phyloP scores from a whole-genome alignment of 2,888 invertebrate genomes.

The Phengaris arion region DNA sequence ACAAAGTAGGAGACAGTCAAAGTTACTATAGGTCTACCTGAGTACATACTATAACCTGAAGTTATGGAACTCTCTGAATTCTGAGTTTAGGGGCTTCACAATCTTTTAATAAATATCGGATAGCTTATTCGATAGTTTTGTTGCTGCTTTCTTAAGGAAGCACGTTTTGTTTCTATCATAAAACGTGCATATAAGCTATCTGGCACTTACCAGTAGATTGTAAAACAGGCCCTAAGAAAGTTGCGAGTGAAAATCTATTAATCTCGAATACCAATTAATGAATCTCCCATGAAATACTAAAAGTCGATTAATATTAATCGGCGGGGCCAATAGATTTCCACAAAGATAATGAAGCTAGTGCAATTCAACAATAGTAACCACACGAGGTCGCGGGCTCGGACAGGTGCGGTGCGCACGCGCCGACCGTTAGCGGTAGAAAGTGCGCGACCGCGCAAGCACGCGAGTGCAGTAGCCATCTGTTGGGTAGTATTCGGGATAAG shows the following conservation, averaged over 20 bases:
- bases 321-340: slow-evolving; percentile 39
- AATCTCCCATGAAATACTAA: slow-evolving; percentile 26
- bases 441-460: slow-evolving; percentile 77
- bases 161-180: no score
- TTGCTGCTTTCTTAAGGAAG: no score
- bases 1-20: no score
- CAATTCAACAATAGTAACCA: slow-evolving; percentile 53
- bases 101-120: no score
- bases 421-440: slow-evolving; percentile 79
- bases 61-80: no score
- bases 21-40: no score
- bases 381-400: slow-evolving; percentile 62
- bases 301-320: slow-evolving; percentile 34
- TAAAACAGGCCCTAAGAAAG: background rate
- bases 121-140: no score
- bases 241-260: slow-evolving; percentile 20
- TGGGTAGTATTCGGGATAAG: slow-evolving; percentile 5
- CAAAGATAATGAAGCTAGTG: slow-evolving; percentile 48
- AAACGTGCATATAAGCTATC: no score
- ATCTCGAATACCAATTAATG: slow-evolving; percentile 29
- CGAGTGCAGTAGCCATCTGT: slow-evolving; percentile 55
- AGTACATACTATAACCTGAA: no score
- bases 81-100: no score
- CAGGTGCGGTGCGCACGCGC: slow-evolving; percentile 76
- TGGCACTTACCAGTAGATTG: no score